A percentile compares a stretch with the other conserved stretches of the same genome.
phyloP scores from a whole-genome alignment of 2,113 vertebrate species.

The Actenoides hombroni region DNA sequence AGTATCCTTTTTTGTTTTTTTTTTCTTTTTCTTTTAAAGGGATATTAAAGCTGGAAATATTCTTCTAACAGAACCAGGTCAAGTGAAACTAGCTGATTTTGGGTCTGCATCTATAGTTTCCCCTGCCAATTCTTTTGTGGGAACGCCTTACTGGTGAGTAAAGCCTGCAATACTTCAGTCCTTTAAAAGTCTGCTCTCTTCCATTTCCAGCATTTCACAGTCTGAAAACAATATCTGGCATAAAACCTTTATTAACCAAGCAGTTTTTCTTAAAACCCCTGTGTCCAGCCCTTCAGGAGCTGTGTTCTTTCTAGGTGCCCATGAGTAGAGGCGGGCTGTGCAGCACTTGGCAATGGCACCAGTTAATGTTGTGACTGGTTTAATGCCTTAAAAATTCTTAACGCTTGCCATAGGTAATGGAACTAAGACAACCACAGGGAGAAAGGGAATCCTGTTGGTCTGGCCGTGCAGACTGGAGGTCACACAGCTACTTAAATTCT shows the following conservation, averaged over 20 bases:
- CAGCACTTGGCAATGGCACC: neutral
- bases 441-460: neutral
- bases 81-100: constrained; percentile 98
- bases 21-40: constrained; percentile 71
- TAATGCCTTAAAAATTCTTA: neutral
- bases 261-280: neutral
- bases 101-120: constrained; percentile 97
- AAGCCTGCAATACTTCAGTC: neutral
- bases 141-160: constrained; percentile 97
- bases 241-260: neutral
- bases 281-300: neutral
- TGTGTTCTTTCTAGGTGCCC: neutral
- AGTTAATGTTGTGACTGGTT: neutral
- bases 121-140: constrained; percentile 98
- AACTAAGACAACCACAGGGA: neutral
- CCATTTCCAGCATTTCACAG: neutral
- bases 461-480: neutral
- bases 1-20: neutral
- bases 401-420: neutral
- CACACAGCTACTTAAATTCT: neutral
- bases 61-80: constrained; percentile 96
- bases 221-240: neutral
- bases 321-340: neutral
- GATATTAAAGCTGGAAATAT: constrained; percentile 99
- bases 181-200: neutral